Evolutionary conservation across 1,140 invertebrate genomes (phyloP).

Genomic region (Homalodisca vitripennis): DNA sequence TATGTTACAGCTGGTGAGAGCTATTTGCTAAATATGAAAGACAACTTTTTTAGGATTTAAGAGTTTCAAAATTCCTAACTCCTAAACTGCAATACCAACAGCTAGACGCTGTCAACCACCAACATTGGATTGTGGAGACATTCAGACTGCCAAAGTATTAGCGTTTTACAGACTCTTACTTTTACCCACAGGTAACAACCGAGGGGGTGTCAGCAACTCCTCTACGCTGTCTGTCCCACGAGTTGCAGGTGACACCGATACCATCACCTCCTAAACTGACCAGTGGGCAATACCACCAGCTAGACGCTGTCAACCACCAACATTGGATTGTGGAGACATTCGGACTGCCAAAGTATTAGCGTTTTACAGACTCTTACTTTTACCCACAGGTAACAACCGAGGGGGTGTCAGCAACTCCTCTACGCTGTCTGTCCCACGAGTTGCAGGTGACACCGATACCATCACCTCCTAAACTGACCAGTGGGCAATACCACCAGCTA

Average conservation of each 20-base stretch:
- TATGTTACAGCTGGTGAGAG: too few species aligned
- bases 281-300: neutral
- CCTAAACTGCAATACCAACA: too few species aligned
- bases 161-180: too few species aligned
- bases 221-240: neutral
- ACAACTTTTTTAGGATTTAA: too few species aligned
- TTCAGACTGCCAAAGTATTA: too few species aligned
- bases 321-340: neutral
- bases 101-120: too few species aligned
- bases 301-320: constrained; percentile 16
- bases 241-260: neutral
- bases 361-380: too few species aligned
- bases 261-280: neutral
- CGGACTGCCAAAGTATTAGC: too few species aligned
- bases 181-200: constrained; percentile 8
- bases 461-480: neutral
- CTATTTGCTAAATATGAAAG: too few species aligned
- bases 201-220: neutral
- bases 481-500: neutral
- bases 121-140: too few species aligned
- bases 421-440: neutral
- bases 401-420: neutral
- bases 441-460: neutral
- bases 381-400: constrained; percentile 8
- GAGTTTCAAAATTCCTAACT: too few species aligned